These are phyloP conservation scores for Chironomus striatipennis DNA, from an alignment of 1,140 invertebrate species.

Conservation along the genomic window DNA sequence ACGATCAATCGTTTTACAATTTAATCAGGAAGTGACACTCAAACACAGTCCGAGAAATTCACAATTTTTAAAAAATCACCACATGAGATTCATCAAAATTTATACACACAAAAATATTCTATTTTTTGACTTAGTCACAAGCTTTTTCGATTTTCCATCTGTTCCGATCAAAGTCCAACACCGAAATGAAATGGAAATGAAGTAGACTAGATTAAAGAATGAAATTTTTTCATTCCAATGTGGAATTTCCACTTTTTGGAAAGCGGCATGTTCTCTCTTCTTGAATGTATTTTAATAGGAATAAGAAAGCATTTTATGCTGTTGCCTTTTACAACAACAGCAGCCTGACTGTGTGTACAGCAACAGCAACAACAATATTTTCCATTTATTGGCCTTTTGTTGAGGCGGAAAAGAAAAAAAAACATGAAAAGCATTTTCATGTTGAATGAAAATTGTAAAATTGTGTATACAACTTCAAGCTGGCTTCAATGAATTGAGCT, in stretches of 20 bases:
- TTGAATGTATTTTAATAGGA: no score
- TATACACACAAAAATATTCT: neutral
- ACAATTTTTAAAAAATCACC: neutral
- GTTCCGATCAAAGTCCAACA: neutral
- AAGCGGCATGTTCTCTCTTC: neutral
- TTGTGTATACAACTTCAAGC: neutral
- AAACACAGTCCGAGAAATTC: neutral
- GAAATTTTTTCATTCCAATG: neutral
- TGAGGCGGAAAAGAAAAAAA: no score
- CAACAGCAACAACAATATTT: no score
- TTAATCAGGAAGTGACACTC: neutral
- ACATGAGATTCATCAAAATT: neutral
- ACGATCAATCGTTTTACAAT: neutral
- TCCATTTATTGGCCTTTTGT: no score
- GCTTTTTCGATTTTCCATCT: neutral
- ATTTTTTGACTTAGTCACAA: neutral
- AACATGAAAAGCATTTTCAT: constrained; percentile 20
- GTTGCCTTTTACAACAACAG: no score
- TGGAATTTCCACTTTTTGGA: neutral
- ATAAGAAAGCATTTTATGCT: no score
- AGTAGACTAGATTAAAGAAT: neutral
- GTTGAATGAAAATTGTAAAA: constrained; percentile 10
- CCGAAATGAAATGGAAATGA: constrained; percentile 4
- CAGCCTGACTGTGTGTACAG: no score
- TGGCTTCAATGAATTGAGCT: neutral